Evolutionary conservation across 1,140 invertebrate genomes (phyloP).

Genomic region (Diabrotica virgifera): DNA sequence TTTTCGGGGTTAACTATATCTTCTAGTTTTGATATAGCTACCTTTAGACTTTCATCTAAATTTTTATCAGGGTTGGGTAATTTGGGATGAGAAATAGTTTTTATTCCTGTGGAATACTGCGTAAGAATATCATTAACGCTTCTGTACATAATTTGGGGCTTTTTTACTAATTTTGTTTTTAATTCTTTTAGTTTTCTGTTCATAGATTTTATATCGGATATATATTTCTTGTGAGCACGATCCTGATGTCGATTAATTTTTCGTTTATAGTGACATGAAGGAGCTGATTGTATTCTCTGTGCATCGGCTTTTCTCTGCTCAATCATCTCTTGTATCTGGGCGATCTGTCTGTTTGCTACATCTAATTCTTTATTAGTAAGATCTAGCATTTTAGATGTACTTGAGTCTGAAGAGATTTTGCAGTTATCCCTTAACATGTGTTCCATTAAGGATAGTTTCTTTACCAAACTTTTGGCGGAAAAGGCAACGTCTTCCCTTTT

Average conservation of each 20-base stretch:
- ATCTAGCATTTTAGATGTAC: slow-evolving; percentile 13
- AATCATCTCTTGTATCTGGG: slow-evolving; percentile 22
- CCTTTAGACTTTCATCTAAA: slow-evolving; percentile 28
- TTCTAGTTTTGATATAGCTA: slow-evolving; percentile 22
- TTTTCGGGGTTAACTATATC: slow-evolving; percentile 20
- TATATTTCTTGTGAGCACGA: slow-evolving; percentile 16
- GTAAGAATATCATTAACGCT: slow-evolving; percentile 27
- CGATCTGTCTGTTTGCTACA: slow-evolving; percentile 21
- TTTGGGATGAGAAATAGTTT: slow-evolving; percentile 26
- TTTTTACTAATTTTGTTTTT: slow-evolving; percentile 35
- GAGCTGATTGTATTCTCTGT: not conserved
- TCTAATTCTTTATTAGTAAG: slow-evolving; percentile 27
- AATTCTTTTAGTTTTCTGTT: slow-evolving; percentile 27
- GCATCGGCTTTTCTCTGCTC: slow-evolving; percentile 9
- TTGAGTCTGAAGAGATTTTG: not conserved
- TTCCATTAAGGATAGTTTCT: slow-evolving; percentile 4
- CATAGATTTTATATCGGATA: slow-evolving; percentile 20
- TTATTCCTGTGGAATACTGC: slow-evolving; percentile 21
- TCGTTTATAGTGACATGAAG: not conserved
- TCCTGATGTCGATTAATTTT: slow-evolving; percentile 3
- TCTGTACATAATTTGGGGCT: slow-evolving; percentile 25
- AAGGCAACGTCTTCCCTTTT: not conserved
- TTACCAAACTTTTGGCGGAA: not conserved
- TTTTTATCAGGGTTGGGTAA: slow-evolving; percentile 22
- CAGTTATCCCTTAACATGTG: not conserved